Conservation (phyloP, 2,888 invertebrate genomes). For the Caenorhabditis virilis region DNA sequence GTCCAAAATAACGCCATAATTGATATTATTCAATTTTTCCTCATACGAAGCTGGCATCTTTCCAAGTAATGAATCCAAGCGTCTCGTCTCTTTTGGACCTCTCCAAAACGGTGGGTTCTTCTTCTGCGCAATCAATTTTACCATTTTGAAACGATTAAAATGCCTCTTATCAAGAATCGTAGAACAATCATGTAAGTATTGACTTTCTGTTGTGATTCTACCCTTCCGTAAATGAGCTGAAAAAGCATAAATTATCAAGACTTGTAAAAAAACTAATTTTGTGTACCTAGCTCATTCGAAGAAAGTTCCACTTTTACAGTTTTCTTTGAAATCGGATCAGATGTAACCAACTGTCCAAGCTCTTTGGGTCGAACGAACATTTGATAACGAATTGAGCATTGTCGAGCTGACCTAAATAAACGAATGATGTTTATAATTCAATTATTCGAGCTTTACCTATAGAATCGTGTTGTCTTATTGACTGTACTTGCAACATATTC, state of each 20-base stretch:
- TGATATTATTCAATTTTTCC: constrained; percentile 7
- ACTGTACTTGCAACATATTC: constrained; percentile 90
- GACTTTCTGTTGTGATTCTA: constrained; percentile 79
- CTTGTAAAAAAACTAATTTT: background rate
- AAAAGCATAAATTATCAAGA: background rate
- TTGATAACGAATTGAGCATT: constrained; percentile 89
- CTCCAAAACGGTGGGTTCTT: constrained; percentile 23
- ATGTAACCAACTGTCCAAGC: constrained; percentile 74
- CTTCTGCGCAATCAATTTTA: constrained; percentile 1
- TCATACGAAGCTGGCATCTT: constrained; percentile 14
- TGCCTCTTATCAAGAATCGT: constrained; percentile 31
- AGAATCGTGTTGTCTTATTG: constrained; percentile 77
- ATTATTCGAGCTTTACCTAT: constrained; percentile 30
- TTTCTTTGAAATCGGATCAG: constrained; percentile 53
- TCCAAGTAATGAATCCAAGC: constrained; percentile 8
- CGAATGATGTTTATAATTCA: background rate
- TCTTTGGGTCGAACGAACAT: constrained; percentile 84
- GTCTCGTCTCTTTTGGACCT: constrained; percentile 19
- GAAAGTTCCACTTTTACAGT: constrained; percentile 44
- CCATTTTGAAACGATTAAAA: constrained; percentile 20
- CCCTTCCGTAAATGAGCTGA: constrained; percentile 71
- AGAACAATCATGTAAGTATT: constrained; percentile 78
- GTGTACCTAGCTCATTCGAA: constrained; percentile 30
- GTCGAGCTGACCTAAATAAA: constrained; percentile 83
- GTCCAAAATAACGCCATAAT: background rate